A percentile compares a stretch with the other conserved stretches of the same genome.
Conservation (phyloP, 1,140 invertebrate species). For the Monochamus saltuarius region DNA sequence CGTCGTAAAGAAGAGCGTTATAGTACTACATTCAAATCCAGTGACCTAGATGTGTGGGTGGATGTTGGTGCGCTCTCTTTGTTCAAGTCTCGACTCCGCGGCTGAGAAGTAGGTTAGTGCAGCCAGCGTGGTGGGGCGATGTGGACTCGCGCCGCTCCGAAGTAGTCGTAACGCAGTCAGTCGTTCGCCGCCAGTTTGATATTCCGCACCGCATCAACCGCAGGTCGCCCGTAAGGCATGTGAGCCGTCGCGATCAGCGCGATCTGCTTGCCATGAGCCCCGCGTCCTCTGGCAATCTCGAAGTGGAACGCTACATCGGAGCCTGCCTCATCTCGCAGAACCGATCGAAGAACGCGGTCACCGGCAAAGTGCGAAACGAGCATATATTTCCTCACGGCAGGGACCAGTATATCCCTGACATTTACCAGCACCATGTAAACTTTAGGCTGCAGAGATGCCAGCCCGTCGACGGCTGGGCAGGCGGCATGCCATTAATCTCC, state of each 20-base stretch:
- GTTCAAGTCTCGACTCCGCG: conserved; percentile 48
- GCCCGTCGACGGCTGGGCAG: conserved; percentile 50
- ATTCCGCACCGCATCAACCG: neutral
- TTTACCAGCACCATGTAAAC: conserved; percentile 48
- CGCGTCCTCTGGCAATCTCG: conserved; percentile 58
- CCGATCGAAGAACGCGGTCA: conserved; percentile 29
- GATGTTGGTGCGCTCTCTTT: conserved; percentile 48
- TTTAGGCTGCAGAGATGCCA: conserved; percentile 28
- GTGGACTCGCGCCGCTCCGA: conserved; percentile 23
- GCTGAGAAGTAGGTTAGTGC: conserved; percentile 52
- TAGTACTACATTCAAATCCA: conserved; percentile 12
- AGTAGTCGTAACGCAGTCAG: conserved; percentile 17
- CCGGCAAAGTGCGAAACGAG: conserved; percentile 49
- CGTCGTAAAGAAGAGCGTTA: neutral
- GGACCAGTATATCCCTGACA: conserved; percentile 44
- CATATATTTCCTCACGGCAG: conserved; percentile 1
- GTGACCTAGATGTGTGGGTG: conserved; percentile 51
- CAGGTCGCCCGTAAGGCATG: conserved; percentile 16
- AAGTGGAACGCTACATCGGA: conserved; percentile 68
- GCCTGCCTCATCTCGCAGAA: conserved; percentile 64
- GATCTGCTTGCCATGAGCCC: conserved; percentile 58
- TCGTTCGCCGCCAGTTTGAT: conserved; percentile 20
- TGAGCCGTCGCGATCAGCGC: conserved; percentile 10
- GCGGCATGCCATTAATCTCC: conserved; percentile 45
- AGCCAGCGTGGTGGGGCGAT: conserved; percentile 23